Evolutionary conservation across 2,797 vertebrate species (phyloP).

Genomic region (Sternotherus odoratus): DNA sequence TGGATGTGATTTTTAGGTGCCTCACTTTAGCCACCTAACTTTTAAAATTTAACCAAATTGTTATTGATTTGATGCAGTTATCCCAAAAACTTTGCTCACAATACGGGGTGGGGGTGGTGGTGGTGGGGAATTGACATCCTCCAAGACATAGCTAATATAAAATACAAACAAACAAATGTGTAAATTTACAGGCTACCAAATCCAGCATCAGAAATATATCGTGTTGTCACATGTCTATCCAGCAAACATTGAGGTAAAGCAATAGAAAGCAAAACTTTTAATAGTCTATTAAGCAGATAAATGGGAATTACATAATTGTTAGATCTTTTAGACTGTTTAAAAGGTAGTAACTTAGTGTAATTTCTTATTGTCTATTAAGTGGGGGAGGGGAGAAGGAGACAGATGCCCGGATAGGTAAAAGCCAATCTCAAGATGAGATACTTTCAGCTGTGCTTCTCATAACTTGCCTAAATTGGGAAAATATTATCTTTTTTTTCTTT

Average conservation of each 20-base stretch:
- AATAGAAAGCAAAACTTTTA: not conserved
- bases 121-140: not conserved
- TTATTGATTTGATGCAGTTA: not conserved
- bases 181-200: not conserved
- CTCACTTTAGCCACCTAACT: not conserved
- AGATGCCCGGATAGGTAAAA: not conserved
- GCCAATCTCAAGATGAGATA: not conserved
- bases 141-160: not conserved
- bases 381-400: too few relatives aligned
- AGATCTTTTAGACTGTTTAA: not conserved
- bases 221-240: fast-evolving
- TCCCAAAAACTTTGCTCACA: not conserved
- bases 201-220: not conserved
- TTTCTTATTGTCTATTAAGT: not conserved
- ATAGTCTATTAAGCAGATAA: not conserved
- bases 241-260: not conserved
- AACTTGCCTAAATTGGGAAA: not conserved
- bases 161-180: not conserved
- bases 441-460: not conserved
- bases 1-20: not conserved
- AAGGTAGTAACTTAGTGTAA: not conserved
- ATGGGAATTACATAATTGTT: not conserved
- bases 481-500: not conserved
- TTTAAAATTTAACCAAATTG: not conserved
- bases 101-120: too few relatives aligned